phyloP scores from a whole-genome alignment of 2,888 invertebrate species.

The Eristalis pertinax region DNA sequence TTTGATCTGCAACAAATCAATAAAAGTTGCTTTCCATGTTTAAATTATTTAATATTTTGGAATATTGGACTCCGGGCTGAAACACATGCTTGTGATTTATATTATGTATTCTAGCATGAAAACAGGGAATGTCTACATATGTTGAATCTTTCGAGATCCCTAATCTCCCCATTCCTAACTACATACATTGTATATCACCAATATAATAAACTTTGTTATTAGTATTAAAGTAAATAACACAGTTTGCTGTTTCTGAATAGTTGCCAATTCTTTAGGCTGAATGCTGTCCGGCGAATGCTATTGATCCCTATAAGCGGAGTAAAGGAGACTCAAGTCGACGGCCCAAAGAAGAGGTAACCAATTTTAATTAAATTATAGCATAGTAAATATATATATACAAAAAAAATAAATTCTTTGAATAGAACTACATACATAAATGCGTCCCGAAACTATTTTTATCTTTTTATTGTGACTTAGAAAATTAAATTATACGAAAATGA shows the following conservation, averaged over 20 bases:
- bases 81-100: not conserved
- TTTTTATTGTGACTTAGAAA: conserved; percentile 32
- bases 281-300: conserved; percentile 62
- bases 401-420: conserved; percentile 19
- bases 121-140: conserved; percentile 7
- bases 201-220: conserved; percentile 48
- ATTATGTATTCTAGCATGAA: conserved; percentile 40
- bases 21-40: conserved; percentile 49
- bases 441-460: conserved; percentile 18
- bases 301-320: conserved; percentile 51
- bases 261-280: conserved; percentile 81
- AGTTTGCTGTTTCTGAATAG: conserved; percentile 84
- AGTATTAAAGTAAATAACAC: conserved; percentile 78
- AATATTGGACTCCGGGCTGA: conserved; percentile 7
- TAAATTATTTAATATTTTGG: conserved; percentile 22
- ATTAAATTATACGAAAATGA: not conserved
- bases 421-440: conserved; percentile 21
- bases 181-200: conserved; percentile 21
- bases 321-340: conserved; percentile 60
- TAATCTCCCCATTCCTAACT: conserved; percentile 20
- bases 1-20: conserved; percentile 50
- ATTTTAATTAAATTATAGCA: conserved; percentile 38
- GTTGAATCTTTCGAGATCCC: conserved; percentile 23
- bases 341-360: conserved; percentile 67
- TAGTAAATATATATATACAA: conserved; percentile 2